Evolutionary conservation across 2,888 invertebrate genomes (phyloP), one percentile per base, ranked within the genome.

Genomic region (Hypomecis atomaria): DNA sequence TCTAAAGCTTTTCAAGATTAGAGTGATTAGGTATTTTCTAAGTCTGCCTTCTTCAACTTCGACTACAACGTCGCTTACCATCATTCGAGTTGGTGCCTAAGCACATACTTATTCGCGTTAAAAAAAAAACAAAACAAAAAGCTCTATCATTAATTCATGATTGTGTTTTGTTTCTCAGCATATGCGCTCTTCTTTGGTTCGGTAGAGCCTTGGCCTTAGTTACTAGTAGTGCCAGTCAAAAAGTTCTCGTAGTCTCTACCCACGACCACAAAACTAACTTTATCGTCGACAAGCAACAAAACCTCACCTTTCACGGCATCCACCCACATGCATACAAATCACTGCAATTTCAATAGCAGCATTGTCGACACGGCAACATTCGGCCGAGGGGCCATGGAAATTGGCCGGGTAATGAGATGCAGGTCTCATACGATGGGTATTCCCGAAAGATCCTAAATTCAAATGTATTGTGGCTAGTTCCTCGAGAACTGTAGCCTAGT

Each of bases 321-420:
- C n/a, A 5, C 13, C 10, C 6, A 37, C 23, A 36, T 43, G 23
- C 48, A 40, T 57, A 57, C 42, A 57, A 43, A 8, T 23, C 42
- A 9, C 53, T 49, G 62, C 13, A 62, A 45, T 44, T 56, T 66
- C 71, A 34, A 42, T 48, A 49, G 49, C 36, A 36, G 40, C 13
- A 49, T 49, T 42, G 42, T 58, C 40, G 49, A 42, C 34, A 8
- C 38, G 37, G 50, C 49, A 47, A 40, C 37, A 43, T 43, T 58
- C 6, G 13, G 6, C 23, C 48, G 13, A 36, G 8, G 53, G 40
- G 42, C n/a, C 36, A n/a, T 42, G 23, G 57, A 13, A 47, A 62
- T 56, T 56, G 57, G 40, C 57, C 38, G 34, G 13, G 40, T 59
- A 64, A 64, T 64, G 40, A 59, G 49, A 59, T 64, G 64, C 59